Base-by-base conservation (phyloP, 2,888 invertebrate species). In the Lathronympha strigana region DNA sequence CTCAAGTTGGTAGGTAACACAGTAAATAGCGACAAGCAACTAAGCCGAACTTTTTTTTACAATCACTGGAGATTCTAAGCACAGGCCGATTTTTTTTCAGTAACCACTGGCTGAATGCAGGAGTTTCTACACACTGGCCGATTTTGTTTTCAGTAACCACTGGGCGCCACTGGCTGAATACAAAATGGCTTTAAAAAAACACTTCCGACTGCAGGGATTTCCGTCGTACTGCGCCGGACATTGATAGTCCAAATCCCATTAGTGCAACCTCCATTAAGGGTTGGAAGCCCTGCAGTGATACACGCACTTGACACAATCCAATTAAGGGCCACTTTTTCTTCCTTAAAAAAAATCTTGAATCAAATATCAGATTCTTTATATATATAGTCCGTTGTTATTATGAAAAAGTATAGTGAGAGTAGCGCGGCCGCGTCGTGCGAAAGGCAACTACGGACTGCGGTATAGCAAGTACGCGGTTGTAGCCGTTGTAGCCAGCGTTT, bases 401-500 rank as follows among this genome's bases (percentile, higher is more conserved):
- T 63, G 31, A 45, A 40, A 47, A 36, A n/a, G 21, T 55, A 28
- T 55, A 31, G 21, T 28, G 54, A 13, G 31, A 49, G 53, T 70
- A 73, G 74, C 76, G 78, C 86, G 71, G 77, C 84, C 81, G 79
- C 68, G 51, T 83, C 71, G 72, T 68, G 61, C 71, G 77, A 69
- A 72, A 63, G 76, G 73, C 77, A 71, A 76, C 75, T 76, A 76
- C 77, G 73, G 82, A 87, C 78, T 77, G 76, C 80, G 82, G 81
- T 77, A 61, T 49, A 75, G 75, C 69, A 71, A 71, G 72, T 70
- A 68, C 72, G 80, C 83, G 82, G 83, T 83, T 82, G 82, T 80
- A 76, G 74, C 78, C 76, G 83, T 83, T 82, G 82, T 80, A 76
- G 74, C 78, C 76, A 76, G 80, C 78, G 78, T 76, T 78, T 74